These are phyloP conservation scores for Acholoe squamosa DNA, from an alignment of 2,888 invertebrate species.

Conservation along the genomic window DNA sequence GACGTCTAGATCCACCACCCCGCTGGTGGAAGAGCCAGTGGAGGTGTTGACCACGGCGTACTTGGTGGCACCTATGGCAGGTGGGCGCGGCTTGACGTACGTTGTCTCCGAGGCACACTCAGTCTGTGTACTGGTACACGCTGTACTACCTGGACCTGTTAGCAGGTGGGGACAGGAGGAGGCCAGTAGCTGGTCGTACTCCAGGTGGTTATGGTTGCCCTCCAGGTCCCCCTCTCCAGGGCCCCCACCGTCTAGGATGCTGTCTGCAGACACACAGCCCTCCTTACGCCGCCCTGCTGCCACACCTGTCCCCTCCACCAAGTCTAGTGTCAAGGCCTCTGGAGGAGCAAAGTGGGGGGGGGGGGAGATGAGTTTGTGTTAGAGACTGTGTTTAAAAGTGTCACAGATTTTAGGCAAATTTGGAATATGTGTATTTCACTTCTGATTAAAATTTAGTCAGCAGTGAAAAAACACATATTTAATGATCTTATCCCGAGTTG, in stretches of 20 bases:
- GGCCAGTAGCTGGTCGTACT: conserved; percentile 32
- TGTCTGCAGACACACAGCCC: conserved; percentile 58
- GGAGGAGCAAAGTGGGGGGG: too few species aligned
- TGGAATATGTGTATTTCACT: too few species aligned
- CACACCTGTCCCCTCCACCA: neutral
- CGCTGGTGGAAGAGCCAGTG: conserved; percentile 75
- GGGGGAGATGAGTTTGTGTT: too few species aligned
- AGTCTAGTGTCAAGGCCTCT: conserved; percentile 61
- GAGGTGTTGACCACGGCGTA: conserved; percentile 71
- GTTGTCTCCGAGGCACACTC: conserved; percentile 18
- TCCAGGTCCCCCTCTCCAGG: conserved; percentile 26
- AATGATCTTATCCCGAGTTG: too few species aligned
- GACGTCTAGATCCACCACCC: conserved; percentile 70
- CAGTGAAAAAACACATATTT: too few species aligned
- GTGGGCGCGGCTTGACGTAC: conserved; percentile 57
- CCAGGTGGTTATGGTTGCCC: conserved; percentile 29
- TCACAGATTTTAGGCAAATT: too few species aligned
- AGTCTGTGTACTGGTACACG: conserved; percentile 49
- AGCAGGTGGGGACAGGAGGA: conserved; percentile 52
- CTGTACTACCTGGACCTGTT: neutral
- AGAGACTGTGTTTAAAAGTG: too few species aligned
- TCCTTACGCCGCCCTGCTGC: neutral
- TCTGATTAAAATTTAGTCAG: too few species aligned
- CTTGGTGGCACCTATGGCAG: conserved; percentile 62
- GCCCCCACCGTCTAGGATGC: conserved; percentile 47